A percentile compares a stretch with the other conserved stretches of the same genome.
phyloP scores from a whole-genome alignment of 2,113 vertebrate species.

The Dissostichus mawsoni region DNA sequence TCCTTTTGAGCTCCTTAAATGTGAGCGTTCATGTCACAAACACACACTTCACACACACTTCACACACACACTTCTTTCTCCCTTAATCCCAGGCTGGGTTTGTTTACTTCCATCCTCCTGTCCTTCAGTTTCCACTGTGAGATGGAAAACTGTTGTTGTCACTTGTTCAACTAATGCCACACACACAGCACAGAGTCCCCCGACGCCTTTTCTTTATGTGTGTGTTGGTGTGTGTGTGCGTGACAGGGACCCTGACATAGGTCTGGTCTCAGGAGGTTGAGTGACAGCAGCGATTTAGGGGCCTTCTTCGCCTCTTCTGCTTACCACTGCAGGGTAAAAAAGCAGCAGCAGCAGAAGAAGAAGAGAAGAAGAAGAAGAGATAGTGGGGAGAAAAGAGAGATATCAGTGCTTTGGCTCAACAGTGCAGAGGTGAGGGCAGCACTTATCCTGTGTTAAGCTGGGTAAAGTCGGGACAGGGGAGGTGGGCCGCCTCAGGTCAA shows the following conservation, averaged over 20 bases:
- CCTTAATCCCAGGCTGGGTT: conserved; percentile 25
- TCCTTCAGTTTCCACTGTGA: conserved; percentile 51
- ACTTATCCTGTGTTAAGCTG: conserved; percentile 40
- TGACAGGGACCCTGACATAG: conserved; percentile 56
- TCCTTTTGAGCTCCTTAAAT: neutral
- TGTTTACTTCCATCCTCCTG: conserved; percentile 52
- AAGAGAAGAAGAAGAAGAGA: conserved; percentile 7
- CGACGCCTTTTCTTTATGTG: conserved; percentile 1
- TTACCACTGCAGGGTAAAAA: conserved; percentile 32
- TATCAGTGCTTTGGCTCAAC: conserved; percentile 27
- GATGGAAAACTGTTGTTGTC: conserved; percentile 62
- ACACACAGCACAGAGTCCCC: conserved; percentile 28
- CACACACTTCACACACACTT: neutral
- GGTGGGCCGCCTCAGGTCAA: conserved; percentile 30
- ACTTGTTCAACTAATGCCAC: conserved; percentile 64
- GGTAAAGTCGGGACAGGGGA: conserved; percentile 7
- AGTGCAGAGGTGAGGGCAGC: conserved; percentile 42
- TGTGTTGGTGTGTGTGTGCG: neutral
- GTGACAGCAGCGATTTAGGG: conserved; percentile 51
- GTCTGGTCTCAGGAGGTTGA: conserved; percentile 55
- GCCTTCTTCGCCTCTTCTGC: conserved; percentile 36
- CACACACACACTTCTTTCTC: conserved; percentile 28
- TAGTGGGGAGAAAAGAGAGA: neutral
- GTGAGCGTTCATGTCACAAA: neutral
- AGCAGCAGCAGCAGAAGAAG: conserved; percentile 22